These are phyloP conservation scores for Leptopilina clavipes DNA, from an alignment of 1,140 invertebrate genomes.

Conservation along the genomic window DNA sequence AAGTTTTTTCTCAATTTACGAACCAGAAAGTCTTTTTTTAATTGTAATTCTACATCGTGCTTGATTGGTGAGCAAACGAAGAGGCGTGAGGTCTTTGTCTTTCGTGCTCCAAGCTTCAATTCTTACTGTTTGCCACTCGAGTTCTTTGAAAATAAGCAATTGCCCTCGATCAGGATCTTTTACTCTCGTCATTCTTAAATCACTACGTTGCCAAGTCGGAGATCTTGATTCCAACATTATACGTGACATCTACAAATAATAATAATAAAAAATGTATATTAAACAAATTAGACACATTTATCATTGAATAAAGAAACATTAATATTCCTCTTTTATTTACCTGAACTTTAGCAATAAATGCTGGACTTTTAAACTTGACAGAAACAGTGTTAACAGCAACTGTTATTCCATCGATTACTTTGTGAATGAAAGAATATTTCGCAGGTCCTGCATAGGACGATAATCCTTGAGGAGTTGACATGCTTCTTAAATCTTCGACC, in stretches of 20 bases:
- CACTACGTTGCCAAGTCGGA: conserved; percentile 89
- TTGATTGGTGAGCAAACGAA: conserved; percentile 95
- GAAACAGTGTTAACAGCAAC: conserved; percentile 95
- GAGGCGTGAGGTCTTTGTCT: conserved; percentile 88
- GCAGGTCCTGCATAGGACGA: conserved; percentile 76
- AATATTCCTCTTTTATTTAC: conserved; percentile 74
- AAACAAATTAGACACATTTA: too few species aligned
- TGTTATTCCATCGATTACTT: conserved; percentile 98
- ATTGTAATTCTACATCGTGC: conserved; percentile 96
- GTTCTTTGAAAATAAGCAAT: conserved; percentile 97
- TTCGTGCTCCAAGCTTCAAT: conserved; percentile 93
- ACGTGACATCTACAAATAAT: conserved; percentile 85
- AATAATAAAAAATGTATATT: too few species aligned
- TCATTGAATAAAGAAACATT: too few species aligned
- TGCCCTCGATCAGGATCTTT: conserved; percentile 92
- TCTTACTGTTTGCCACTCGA: conserved; percentile 96
- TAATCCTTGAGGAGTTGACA: conserved; percentile 76
- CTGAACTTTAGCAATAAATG: conserved; percentile 95
- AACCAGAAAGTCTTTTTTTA: conserved; percentile 94
- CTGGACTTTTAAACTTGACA: conserved; percentile 94
- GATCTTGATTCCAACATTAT: conserved; percentile 94
- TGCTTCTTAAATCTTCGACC: conserved; percentile 86
- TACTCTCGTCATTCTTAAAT: conserved; percentile 91
- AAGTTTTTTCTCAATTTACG: conserved; percentile 43
- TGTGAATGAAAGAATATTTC: conserved; percentile 93